These are phyloP conservation scores for Trachops cirrhosus DNA, from an alignment of 2,797 vertebrate genomes.

Conservation along the genomic window DNA sequence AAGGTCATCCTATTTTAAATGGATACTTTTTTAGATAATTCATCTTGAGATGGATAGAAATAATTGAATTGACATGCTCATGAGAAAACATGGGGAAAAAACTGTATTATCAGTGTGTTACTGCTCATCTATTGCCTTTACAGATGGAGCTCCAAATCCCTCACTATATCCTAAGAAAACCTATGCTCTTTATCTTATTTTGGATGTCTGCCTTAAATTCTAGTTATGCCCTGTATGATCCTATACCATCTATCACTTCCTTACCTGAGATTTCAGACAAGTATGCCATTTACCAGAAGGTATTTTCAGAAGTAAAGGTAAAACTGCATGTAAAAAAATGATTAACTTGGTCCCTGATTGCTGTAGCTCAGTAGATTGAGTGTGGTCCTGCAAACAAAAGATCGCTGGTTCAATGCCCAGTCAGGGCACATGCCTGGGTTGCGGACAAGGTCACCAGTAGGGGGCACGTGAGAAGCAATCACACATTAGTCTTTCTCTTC, in stretches of 20 bases:
- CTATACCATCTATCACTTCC: neutral
- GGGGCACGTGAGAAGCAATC: no score
- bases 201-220: neutral
- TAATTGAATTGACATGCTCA: neutral
- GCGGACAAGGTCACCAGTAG: no score
- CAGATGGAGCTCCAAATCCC: neutral
- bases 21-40: neutral
- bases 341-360: neutral
- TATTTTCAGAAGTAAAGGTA: conserved; percentile 23
- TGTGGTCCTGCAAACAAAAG: no score
- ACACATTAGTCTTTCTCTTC: no score
- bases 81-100: neutral
- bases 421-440: no score
- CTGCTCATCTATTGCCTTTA: neutral
- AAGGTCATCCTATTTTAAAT: neutral
- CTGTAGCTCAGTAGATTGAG: no score
- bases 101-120: neutral
- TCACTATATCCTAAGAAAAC: neutral
- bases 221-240: neutral
- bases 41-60: neutral
- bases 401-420: no score
- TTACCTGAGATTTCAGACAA: neutral
- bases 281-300: neutral
- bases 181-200: neutral
- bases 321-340: conserved; percentile 7